phyloP scores from a whole-genome alignment of 2,888 invertebrate species.

The Trichopoda pennipes region DNA sequence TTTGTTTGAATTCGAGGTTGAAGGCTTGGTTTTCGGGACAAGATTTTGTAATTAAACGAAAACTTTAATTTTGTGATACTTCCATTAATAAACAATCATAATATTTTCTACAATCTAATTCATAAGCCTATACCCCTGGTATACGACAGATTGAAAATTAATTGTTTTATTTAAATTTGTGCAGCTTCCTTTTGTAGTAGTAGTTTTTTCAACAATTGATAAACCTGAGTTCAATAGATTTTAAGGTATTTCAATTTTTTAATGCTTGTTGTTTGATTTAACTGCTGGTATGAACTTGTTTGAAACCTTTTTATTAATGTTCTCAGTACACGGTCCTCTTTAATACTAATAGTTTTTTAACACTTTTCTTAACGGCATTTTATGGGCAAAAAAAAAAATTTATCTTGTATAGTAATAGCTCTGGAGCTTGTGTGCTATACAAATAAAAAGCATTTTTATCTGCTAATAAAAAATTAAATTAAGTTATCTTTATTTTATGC shows the following conservation, averaged over 20 bases:
- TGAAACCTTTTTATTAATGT: no score
- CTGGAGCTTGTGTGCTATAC: background rate
- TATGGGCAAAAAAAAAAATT: background rate
- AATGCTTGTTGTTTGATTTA: no score
- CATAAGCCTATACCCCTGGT: conserved; percentile 69
- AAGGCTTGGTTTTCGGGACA: conserved; percentile 71
- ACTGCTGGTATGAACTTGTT: no score
- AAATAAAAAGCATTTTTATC: background rate
- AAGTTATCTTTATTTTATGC: background rate
- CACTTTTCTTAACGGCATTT: background rate
- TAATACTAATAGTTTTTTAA: background rate
- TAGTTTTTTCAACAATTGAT: no score
- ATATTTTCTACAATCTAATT: conserved; percentile 72
- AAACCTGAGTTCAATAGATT: no score
- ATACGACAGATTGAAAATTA: conserved; percentile 67
- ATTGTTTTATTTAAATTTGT: conserved; percentile 8
- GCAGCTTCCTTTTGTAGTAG: background rate
- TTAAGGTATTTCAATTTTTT: no score
- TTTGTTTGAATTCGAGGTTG: conserved; percentile 70
- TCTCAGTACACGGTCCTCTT: background rate
- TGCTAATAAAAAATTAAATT: background rate
- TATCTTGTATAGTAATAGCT: background rate
- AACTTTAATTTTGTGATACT: conserved; percentile 45
- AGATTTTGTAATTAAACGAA: conserved; percentile 30
- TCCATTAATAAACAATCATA: conserved; percentile 70